These are phyloP conservation scores for Elmis aenea DNA, from an alignment of 2,888 invertebrate genomes.

Conservation along the genomic window DNA sequence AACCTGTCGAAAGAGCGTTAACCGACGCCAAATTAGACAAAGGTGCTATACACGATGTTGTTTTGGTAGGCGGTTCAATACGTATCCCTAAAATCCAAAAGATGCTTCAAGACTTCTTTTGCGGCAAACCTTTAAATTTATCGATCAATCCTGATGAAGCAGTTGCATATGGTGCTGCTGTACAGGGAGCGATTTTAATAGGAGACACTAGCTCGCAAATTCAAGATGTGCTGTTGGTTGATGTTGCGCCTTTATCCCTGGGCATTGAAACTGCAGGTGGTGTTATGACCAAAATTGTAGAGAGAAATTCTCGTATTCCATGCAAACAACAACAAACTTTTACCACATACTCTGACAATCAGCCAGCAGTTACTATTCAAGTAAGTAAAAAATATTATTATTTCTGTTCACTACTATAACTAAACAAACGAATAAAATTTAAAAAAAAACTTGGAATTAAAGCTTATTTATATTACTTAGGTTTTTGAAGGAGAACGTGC, in stretches of 20 bases:
- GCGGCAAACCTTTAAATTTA: slow-evolving; percentile 79
- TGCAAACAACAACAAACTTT: slow-evolving; percentile 74
- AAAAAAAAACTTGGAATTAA: neutral
- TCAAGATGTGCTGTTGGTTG: slow-evolving; percentile 78
- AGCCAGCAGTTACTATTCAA: slow-evolving; percentile 83
- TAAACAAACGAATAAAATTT: slow-evolving; percentile 1
- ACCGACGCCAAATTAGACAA: slow-evolving; percentile 82
- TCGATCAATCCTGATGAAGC: slow-evolving; percentile 92
- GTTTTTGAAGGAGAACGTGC: slow-evolving; percentile 84
- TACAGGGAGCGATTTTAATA: slow-evolving; percentile 86
- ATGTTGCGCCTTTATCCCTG: slow-evolving; percentile 71
- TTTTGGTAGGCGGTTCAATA: slow-evolving; percentile 85
- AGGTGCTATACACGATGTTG: slow-evolving; percentile 71
- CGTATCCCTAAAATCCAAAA: slow-evolving; percentile 90
- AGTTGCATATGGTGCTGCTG: slow-evolving; percentile 90
- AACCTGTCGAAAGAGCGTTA: slow-evolving; percentile 81
- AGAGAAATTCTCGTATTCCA: slow-evolving; percentile 76
- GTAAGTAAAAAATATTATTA: slow-evolving; percentile 41
- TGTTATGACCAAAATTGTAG: slow-evolving; percentile 80
- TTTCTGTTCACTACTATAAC: neutral
- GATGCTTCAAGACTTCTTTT: slow-evolving; percentile 74
- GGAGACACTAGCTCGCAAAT: slow-evolving; percentile 62
- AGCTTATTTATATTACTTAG: no score
- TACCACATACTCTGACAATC: slow-evolving; percentile 89
- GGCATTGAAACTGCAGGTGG: slow-evolving; percentile 83